Conservation (phyloP, 1,140 invertebrate genomes). For the Leguminivora glycinivorella region DNA sequence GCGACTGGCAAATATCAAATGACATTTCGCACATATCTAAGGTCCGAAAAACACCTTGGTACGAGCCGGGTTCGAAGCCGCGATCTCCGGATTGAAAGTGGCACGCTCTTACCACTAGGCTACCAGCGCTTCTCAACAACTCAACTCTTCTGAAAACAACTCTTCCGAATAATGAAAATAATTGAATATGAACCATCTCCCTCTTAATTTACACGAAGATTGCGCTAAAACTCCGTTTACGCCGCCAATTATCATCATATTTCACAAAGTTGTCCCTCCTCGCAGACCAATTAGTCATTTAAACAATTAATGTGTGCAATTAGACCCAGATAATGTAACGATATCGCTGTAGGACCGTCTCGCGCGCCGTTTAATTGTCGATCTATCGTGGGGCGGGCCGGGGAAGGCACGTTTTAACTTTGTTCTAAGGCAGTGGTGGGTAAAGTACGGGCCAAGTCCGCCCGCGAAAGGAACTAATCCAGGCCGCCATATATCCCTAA, state of each 20-base stretch:
- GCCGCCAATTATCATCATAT: conserved; percentile 25
- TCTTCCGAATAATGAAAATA: background rate
- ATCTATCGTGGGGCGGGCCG: conserved; percentile 8
- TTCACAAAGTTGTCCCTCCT: conserved; percentile 22
- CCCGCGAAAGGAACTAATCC: too few relatives aligned
- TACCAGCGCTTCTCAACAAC: too few relatives aligned
- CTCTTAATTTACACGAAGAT: background rate
- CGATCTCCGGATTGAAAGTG: too few relatives aligned
- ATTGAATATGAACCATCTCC: background rate
- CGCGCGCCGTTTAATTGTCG: conserved; percentile 8
- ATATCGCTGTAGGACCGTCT: background rate
- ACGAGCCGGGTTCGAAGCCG: too few relatives aligned
- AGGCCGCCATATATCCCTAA: too few relatives aligned
- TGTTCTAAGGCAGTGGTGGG: background rate
- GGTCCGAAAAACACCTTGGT: too few relatives aligned
- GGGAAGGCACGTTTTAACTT: background rate
- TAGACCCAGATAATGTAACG: conserved; percentile 23
- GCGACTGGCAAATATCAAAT: too few relatives aligned
- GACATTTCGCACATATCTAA: too few relatives aligned
- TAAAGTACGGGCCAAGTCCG: too few relatives aligned
- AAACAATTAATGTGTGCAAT: conserved; percentile 29
- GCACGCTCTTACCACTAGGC: too few relatives aligned
- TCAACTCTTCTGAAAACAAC: background rate
- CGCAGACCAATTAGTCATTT: conserved; percentile 27
- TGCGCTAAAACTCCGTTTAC: background rate